Evolutionary conservation across 2,888 invertebrate genomes (phyloP), one percentile per base, ranked within the genome.

Genomic region (Pelosia muscerda): DNA sequence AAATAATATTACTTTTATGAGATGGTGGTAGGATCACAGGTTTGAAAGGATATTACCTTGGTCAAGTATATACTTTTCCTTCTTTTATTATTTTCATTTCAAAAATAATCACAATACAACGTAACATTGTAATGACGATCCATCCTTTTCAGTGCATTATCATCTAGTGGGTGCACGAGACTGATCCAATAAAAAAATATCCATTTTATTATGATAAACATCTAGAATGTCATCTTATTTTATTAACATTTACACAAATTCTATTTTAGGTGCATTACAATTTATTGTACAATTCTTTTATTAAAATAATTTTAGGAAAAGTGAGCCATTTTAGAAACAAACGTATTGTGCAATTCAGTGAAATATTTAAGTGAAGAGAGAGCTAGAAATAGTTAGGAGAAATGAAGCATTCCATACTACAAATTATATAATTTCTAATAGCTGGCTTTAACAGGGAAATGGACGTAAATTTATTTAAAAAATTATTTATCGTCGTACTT

Each of bases 371-470:
- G 94, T 94, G 94, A 92, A 92, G 86, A 95, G 86, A 90, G 88
- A 88, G 87, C 91, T 92, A 94, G 90, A 92, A 90, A 92, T 86
- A 94, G 92, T 90, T 87, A 93, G 90, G 90, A 94, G 92, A 92
- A 90, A 93, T 90, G 89, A 95, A 95, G 95, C 95, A 95, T 95
- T 95, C 94, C 94, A 94, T 92, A 86, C 94, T 94, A 95, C 93
- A 88, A 89, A 91, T 90, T 90, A 90, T 86, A 90, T 86, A 86
- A 85, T 84, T 86, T 88, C 92, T 93, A 94, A 93, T 93, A 94
- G 95, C 94, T 94, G 93, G 89, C 86, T 94, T 95, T 95, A 95
- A 95, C 94, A 95, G 94, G 94, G 94, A 95, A 93, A 94, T 95
- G 94, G 95, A 95, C 95, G 94, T 92, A 84, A 83, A 72, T 88